Percentiles rank a stretch among this genome's conserved stretches.
phyloP scores from a whole-genome alignment of 2,888 invertebrate genomes.

The Crepidodera aurea region DNA sequence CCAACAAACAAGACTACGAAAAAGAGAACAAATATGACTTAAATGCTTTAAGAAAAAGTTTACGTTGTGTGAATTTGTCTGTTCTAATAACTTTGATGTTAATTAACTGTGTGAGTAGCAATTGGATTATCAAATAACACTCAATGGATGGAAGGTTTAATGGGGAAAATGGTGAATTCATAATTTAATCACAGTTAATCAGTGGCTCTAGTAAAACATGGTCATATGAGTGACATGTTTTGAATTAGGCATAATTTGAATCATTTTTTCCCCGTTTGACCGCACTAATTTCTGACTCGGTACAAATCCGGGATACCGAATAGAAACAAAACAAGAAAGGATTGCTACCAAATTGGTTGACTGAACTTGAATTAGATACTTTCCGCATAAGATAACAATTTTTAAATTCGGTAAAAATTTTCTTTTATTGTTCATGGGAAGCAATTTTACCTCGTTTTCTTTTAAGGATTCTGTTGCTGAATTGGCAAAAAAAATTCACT shows the following conservation, averaged over 20 bases:
- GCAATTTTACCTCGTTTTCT: background rate
- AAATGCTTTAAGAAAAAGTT: no score
- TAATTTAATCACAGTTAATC: background rate
- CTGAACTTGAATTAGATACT: background rate
- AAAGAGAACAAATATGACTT: no score
- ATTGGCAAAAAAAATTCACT: background rate
- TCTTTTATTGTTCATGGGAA: background rate
- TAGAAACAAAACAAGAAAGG: conserved; percentile 10
- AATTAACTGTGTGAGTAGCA: no score
- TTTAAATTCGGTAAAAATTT: conserved; percentile 2
- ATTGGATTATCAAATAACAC: no score
- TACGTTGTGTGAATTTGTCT: no score
- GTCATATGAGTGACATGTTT: background rate
- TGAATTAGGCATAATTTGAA: conserved; percentile 3
- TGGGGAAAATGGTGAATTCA: background rate
- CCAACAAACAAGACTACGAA: no score
- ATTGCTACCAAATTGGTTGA: conserved; percentile 4
- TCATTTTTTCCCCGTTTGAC: conserved; percentile 5
- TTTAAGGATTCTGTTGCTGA: background rate
- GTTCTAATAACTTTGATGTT: no score
- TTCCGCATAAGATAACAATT: conserved; percentile 6
- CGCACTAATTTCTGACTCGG: conserved; percentile 4
- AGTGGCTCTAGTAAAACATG: background rate
- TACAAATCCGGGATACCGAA: background rate
- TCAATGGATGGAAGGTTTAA: background rate